Conservation (phyloP, 2,888 invertebrate genomes). For the Junonia oenone region DNA sequence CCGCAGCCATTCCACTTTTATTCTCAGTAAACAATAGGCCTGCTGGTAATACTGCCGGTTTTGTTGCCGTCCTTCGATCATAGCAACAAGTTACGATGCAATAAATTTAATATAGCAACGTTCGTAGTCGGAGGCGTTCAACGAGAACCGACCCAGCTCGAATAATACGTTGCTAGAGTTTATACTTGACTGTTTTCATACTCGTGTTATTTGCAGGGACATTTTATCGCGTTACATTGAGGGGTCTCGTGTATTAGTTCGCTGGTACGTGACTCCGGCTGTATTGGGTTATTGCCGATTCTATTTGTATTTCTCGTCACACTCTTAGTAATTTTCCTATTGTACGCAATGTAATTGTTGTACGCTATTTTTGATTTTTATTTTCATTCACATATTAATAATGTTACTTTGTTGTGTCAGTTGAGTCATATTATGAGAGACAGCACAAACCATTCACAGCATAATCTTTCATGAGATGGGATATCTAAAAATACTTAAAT, state of each 20-base stretch:
- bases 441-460: neutral
- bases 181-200: constrained; percentile 40
- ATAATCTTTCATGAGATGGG: neutral
- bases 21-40: constrained; percentile 70
- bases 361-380: neutral
- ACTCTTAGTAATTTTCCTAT: constrained; percentile 3
- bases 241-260: constrained; percentile 31
- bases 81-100: constrained; percentile 69
- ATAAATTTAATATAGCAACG: constrained; percentile 71
- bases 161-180: constrained; percentile 40
- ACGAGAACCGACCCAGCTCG: constrained; percentile 33
- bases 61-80: constrained; percentile 61
- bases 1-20: constrained; percentile 55
- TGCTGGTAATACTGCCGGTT: constrained; percentile 53
- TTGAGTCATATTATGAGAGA: neutral
- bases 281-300: constrained; percentile 26
- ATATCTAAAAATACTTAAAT: constrained; percentile 12
- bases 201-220: constrained; percentile 32
- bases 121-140: constrained; percentile 60
- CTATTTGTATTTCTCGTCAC: constrained; percentile 25
- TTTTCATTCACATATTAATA: neutral
- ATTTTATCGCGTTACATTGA: constrained; percentile 36
- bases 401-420: neutral
- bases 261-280: constrained; percentile 35
- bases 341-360: neutral